Conservation (phyloP, 2,888 invertebrate species). For the Latheticus oryzae region DNA sequence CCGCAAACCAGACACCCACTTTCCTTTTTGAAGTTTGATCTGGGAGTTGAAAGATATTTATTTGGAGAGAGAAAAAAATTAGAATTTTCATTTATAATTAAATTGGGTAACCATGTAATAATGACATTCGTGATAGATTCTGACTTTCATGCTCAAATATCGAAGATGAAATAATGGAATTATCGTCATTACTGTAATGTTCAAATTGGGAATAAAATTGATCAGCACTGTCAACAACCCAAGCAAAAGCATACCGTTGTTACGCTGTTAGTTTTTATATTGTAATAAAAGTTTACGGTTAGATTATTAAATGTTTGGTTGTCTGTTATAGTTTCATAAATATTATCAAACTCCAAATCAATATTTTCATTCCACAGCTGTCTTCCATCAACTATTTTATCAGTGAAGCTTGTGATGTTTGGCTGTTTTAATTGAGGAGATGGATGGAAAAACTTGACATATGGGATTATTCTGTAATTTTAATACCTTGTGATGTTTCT, state of each 20-base stretch:
- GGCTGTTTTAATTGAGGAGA: conserved; percentile 19
- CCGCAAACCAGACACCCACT: conserved; percentile 14
- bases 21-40: neutral
- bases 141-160: too few relatives aligned
- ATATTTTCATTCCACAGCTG: conserved; percentile 3
- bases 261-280: too few relatives aligned
- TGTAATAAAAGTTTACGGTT: conserved; percentile 2
- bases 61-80: neutral
- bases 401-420: conserved; percentile 6
- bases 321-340: conserved; percentile 17
- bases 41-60: neutral
- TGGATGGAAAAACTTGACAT: conserved; percentile 10
- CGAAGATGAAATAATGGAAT: neutral
- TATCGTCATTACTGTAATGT: neutral
- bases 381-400: neutral
- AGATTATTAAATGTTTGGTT: conserved; percentile 27
- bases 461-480: too few relatives aligned
- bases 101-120: too few relatives aligned
- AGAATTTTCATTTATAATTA: neutral
- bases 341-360: conserved; percentile 14
- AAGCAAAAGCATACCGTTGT: conserved; percentile 7
- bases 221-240: neutral
- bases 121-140: too few relatives aligned
- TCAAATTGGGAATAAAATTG: conserved; percentile 1
- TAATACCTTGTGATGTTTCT: too few relatives aligned